These are phyloP conservation scores for Macaria liturata DNA, from an alignment of 2,888 invertebrate species.

Conservation along the genomic window DNA sequence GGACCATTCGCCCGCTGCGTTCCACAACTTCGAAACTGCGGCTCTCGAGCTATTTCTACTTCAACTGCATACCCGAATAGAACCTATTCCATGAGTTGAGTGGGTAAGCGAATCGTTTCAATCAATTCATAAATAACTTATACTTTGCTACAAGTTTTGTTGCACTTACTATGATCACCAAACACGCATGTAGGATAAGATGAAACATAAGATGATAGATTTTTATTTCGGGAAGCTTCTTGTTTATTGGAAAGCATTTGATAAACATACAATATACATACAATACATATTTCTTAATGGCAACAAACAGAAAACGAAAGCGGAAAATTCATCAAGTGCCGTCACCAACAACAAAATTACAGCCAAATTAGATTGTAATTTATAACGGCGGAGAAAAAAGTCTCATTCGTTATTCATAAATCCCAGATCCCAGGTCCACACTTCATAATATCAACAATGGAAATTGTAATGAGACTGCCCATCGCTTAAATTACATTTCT, in stretches of 20 bases:
- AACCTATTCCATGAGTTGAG: no score
- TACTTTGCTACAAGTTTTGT: no score
- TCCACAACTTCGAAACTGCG: conserved; percentile 37
- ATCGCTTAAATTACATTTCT: conserved; percentile 27
- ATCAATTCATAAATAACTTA: no score
- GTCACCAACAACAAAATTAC: conserved; percentile 11
- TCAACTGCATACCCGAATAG: not conserved
- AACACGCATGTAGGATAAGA: no score
- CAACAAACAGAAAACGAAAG: no score
- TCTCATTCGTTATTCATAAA: conserved; percentile 21
- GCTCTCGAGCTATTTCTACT: not conserved
- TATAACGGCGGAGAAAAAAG: conserved; percentile 11
- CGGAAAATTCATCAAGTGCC: not conserved
- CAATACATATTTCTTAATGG: no score
- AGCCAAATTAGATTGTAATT: conserved; percentile 14
- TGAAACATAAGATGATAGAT: no score
- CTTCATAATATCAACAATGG: conserved; percentile 23
- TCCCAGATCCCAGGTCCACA: conserved; percentile 11
- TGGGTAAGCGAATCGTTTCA: no score
- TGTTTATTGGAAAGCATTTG: no score
- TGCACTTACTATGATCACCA: no score
- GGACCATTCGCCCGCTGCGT: conserved; percentile 55
- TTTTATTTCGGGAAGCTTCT: no score
- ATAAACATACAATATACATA: no score
- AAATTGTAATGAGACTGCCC: conserved; percentile 20